A percentile compares a stretch with the other conserved stretches of the same genome.
These are phyloP conservation scores for Castor canadensis DNA, from an alignment of 2,113 vertebrate species.

Conservation along the genomic window DNA sequence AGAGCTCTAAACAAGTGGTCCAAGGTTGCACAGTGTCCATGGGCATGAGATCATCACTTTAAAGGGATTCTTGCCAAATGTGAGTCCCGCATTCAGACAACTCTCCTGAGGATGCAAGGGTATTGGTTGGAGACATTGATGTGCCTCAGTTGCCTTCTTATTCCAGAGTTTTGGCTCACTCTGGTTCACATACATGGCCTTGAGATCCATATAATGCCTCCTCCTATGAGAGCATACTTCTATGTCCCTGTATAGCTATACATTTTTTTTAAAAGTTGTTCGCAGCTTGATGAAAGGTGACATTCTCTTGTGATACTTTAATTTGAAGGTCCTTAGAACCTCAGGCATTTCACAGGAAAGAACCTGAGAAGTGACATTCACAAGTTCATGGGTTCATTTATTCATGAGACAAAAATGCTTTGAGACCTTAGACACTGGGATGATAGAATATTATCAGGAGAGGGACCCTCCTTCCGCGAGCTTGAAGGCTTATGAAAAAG, in stretches of 20 bases:
- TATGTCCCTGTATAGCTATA: fast-evolving
- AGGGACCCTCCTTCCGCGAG: background rate
- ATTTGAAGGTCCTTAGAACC: background rate
- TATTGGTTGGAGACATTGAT: background rate
- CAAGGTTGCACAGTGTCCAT: background rate
- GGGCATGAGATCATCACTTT: background rate
- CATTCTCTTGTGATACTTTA: background rate
- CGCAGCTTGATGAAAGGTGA: conserved; percentile 30
- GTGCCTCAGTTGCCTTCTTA: background rate
- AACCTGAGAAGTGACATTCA: background rate
- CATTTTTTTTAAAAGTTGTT: background rate
- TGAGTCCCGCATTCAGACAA: fast-evolving
- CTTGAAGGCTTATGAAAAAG: background rate
- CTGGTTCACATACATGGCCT: background rate
- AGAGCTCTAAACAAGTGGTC: background rate
- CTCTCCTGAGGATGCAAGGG: background rate
- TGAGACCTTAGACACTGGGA: background rate
- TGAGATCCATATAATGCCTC: fast-evolving
- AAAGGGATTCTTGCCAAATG: background rate
- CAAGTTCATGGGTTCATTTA: background rate
- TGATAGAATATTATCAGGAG: fast-evolving
- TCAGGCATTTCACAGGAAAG: conserved; percentile 34
- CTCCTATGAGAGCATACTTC: fast-evolving
- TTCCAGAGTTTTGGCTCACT: no score
- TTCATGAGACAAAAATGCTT: background rate